Evolutionary conservation across 2,797 vertebrate species (phyloP).

Genomic region (Knipowitschia caucasica): DNA sequence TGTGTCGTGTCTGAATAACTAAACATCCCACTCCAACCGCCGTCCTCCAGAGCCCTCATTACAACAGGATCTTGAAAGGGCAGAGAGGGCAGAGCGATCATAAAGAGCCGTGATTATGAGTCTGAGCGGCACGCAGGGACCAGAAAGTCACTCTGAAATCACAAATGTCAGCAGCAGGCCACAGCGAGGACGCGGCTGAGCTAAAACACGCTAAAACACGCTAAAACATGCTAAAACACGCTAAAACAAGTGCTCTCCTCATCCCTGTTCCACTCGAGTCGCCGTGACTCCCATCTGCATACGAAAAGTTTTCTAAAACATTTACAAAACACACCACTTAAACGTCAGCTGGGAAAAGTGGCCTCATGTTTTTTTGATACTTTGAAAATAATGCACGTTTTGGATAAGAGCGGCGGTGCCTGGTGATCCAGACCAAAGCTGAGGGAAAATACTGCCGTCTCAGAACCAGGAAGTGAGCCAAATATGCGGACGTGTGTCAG

Average conservation of each 20-base stretch:
- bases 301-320: slow-evolving; percentile 39
- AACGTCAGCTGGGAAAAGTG: slow-evolving; percentile 36
- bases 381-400: slow-evolving; percentile 32
- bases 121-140: slow-evolving; percentile 48
- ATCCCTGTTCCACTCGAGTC: slow-evolving; percentile 32
- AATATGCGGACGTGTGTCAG: slow-evolving; percentile 49
- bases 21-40: slow-evolving; percentile 68
- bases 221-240: slow-evolving; percentile 43
- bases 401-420: slow-evolving; percentile 38
- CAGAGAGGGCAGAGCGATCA: slow-evolving; percentile 75
- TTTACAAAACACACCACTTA: slow-evolving; percentile 41
- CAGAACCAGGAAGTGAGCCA: slow-evolving; percentile 51
- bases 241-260: slow-evolving; percentile 19
- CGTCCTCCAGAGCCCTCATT: slow-evolving; percentile 75
- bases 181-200: slow-evolving; percentile 42
- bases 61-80: slow-evolving; percentile 75
- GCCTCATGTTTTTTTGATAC: slow-evolving; percentile 62
- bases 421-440: slow-evolving; percentile 50
- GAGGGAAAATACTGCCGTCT: slow-evolving; percentile 47
- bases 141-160: slow-evolving; percentile 68
- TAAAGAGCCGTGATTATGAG: slow-evolving; percentile 77
- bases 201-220: slow-evolving; percentile 43
- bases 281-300: slow-evolving; percentile 26
- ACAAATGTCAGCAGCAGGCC: slow-evolving; percentile 70
- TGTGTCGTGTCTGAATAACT: slow-evolving; percentile 70